A percentile compares a stretch with the other conserved stretches of the same genome.
Evolutionary conservation across 2,113 vertebrate genomes (phyloP).

Genomic region (Sinosuthora webbiana): DNA sequence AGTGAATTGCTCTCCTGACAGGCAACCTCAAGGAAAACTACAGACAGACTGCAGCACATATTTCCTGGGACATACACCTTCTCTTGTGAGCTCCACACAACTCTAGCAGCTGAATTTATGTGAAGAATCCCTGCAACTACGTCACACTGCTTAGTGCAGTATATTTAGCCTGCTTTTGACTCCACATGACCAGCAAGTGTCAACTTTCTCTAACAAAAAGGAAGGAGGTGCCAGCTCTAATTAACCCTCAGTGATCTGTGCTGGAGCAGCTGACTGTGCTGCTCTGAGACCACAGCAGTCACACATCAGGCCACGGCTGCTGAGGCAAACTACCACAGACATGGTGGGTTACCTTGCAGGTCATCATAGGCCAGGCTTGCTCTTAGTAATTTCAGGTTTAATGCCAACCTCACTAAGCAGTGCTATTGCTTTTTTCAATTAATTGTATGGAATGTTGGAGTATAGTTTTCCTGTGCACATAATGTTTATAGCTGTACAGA

Average conservation of each 20-base stretch:
- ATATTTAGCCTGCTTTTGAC: constrained; percentile 66
- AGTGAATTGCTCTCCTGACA: neutral
- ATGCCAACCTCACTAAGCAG: neutral
- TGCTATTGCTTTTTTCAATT: neutral
- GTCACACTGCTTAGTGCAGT: constrained; percentile 14
- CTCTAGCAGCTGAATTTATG: neutral
- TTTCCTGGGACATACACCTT: neutral
- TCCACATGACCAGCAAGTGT: constrained; percentile 44
- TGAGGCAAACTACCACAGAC: neutral
- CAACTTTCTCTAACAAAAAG: constrained; percentile 49
- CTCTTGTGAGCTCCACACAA: neutral
- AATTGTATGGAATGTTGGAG: neutral
- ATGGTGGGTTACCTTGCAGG: neutral
- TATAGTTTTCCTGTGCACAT: neutral
- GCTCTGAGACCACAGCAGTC: constrained; percentile 56
- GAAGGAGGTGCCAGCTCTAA: constrained; percentile 63
- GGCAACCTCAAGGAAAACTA: neutral
- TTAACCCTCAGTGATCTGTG: constrained; percentile 71
- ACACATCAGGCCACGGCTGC: neutral
- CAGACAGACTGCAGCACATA: neutral
- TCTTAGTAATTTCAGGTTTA: neutral
- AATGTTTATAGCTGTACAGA: neutral
- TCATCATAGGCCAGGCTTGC: neutral
- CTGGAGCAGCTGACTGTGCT: constrained; percentile 58
- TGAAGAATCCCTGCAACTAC: constrained; percentile 29